Evolutionary conservation across 2,888 invertebrate genomes (phyloP).

Genomic region (Drosophila hamatofila): DNA sequence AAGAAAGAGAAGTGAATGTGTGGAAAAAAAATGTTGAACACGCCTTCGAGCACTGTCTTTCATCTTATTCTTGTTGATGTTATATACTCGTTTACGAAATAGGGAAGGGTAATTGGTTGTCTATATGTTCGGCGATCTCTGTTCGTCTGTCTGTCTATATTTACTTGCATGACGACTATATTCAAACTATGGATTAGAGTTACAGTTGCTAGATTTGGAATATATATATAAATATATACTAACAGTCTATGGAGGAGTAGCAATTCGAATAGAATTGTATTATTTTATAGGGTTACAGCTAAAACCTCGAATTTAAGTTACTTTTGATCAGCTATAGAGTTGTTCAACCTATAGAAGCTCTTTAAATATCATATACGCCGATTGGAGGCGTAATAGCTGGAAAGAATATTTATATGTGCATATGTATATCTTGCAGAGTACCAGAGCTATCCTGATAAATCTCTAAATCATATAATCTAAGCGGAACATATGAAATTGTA

Average conservation of each 20-base stretch:
- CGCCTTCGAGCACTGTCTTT: conserved; percentile 24
- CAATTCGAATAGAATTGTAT: background rate
- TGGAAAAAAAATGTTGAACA: conserved; percentile 57
- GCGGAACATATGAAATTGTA: too few relatives aligned
- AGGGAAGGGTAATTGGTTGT: background rate
- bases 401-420: too few relatives aligned
- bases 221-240: background rate
- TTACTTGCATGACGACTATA: too few relatives aligned
- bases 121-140: too few relatives aligned
- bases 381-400: too few relatives aligned
- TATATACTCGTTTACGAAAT: background rate
- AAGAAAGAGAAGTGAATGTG: conserved; percentile 65
- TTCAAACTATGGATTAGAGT: too few relatives aligned
- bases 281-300: background rate
- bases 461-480: background rate
- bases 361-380: background rate
- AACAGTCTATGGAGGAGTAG: background rate
- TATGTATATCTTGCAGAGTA: too few relatives aligned
- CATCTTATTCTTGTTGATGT: background rate
- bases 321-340: background rate
- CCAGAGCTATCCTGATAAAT: too few relatives aligned
- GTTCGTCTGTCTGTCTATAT: too few relatives aligned
- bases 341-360: too few relatives aligned
- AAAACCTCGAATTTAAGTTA: background rate
- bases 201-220: background rate